These are phyloP conservation scores for Diabrotica undecimpunctata DNA, from an alignment of 1,140 invertebrate species.

Conservation along the genomic window DNA sequence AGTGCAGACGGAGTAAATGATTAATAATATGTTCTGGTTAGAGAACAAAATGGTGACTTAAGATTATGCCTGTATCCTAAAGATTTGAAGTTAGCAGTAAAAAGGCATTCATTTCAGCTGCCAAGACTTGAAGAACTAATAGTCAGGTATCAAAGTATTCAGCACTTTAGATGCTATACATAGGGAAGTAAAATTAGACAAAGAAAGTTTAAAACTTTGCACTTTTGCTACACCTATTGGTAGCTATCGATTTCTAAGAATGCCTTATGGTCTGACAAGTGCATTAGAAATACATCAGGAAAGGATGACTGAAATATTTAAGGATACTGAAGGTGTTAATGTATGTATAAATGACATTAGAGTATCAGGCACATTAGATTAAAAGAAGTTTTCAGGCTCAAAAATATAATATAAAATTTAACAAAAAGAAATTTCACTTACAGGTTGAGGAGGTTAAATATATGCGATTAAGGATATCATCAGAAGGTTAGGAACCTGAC, in stretches of 20 bases:
- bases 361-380: neutral
- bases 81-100: slow-evolving; percentile 51
- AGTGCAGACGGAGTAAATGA: too few species aligned
- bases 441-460: slow-evolving; percentile 20
- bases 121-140: slow-evolving; percentile 48
- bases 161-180: slow-evolving; percentile 49
- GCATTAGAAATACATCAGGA: slow-evolving; percentile 48
- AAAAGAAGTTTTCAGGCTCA: slow-evolving; percentile 27
- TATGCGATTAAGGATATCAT: neutral
- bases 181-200: slow-evolving; percentile 36
- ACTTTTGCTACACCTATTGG: slow-evolving; percentile 49
- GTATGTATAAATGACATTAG: too few species aligned
- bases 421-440: slow-evolving; percentile 37
- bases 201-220: slow-evolving; percentile 39
- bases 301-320: slow-evolving; percentile 8
- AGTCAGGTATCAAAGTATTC: slow-evolving; percentile 47
- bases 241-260: slow-evolving; percentile 39
- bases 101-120: slow-evolving; percentile 45
- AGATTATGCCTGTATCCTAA: slow-evolving; percentile 54
- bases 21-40: slow-evolving; percentile 48
- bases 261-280: too few species aligned
- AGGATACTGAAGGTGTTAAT: too few species aligned
- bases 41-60: too few species aligned
- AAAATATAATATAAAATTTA: slow-evolving; percentile 34
- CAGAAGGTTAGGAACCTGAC: too few species aligned